Base-by-base conservation (phyloP, 2,113 vertebrate species). In the Leptosomus discolor region DNA sequence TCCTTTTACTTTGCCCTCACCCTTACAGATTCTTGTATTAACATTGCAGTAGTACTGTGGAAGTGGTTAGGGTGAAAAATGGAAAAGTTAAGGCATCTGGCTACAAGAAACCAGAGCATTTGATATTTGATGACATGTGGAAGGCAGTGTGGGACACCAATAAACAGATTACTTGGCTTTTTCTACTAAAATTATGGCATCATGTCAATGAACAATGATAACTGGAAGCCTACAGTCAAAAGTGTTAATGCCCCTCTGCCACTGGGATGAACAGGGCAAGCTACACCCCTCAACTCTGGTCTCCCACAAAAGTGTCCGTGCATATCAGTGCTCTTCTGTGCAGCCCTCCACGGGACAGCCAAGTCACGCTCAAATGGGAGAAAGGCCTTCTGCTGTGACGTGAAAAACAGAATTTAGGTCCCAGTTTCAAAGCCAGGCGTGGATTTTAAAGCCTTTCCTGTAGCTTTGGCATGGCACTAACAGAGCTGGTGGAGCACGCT, bases 1-100 rank as follows among this genome's bases (percentile, higher is more conserved):
- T 96, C 93, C 91, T 96, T 95, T 90, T 61, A 53, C 89, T 93
- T 82, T 70, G 74, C 84, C 86, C 32, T 91, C 57, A 37, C 77
- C 64, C 75, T 92, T 85, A 85, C 32, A 79, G 84, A 89, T 86
- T 81, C 69, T 84, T 81, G 53, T 34, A 21, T 77, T 87, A 48
- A 71, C 18, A 23, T 54, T 34, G 18, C 53, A 85, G 45, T 15
- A 41, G 67, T 56, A 34, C 57, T 54, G 54, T 57, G 77, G 69
- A 91, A 85, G 30, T 1, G n/a, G 78, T 73, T 64, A 74, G 71
- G n/a, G 37, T 54, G 79, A 87, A 91, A 95, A 88, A 88, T 23
- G 65, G 77, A 19, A 60, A 65, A 80, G 46, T 53, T 48, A 30
- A 78, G n/a, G 37, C 41, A n/a, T 45, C 30, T 22, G 6, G 15